A percentile compares a stretch with the other conserved stretches of the same genome.
These are phyloP conservation scores for Chlamydotis undulata DNA, from an alignment of 2,113 vertebrate species.

Conservation along the genomic window DNA sequence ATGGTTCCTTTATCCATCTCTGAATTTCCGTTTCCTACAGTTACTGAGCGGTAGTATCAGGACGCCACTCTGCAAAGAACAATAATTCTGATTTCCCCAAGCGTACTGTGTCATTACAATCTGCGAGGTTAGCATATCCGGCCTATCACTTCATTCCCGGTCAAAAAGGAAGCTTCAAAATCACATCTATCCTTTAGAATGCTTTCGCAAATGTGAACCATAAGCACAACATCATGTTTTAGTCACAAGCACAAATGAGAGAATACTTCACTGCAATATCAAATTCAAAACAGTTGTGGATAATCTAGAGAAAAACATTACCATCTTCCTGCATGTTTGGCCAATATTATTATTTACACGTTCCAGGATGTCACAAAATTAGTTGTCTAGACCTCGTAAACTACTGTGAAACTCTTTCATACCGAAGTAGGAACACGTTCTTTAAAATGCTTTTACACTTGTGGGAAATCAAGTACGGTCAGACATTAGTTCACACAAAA, in stretches of 20 bases:
- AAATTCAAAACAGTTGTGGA: not conserved
- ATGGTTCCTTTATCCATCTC: conserved; percentile 8
- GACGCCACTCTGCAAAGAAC: not conserved
- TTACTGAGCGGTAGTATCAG: not conserved
- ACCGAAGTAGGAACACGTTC: fast-evolving
- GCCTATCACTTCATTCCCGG: not conserved
- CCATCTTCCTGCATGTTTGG: not conserved
- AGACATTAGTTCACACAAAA: not conserved
- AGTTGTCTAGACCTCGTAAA: not conserved
- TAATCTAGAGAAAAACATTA: not conserved
- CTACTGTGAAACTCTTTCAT: not conserved
- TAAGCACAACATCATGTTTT: not conserved
- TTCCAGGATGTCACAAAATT: not conserved
- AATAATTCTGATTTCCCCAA: not conserved
- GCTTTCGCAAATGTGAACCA: not conserved
- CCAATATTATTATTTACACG: not conserved
- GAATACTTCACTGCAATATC: not conserved
- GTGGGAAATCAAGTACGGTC: not conserved
- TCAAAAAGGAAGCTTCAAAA: not conserved
- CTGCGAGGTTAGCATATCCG: not conserved
- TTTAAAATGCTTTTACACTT: not conserved
- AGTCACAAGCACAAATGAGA: not conserved
- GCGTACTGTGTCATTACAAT: not conserved
- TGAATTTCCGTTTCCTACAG: not conserved
- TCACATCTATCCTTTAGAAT: not conserved